phyloP scores from a whole-genome alignment of 1,140 invertebrate species.

The Drosophila nikananu region DNA sequence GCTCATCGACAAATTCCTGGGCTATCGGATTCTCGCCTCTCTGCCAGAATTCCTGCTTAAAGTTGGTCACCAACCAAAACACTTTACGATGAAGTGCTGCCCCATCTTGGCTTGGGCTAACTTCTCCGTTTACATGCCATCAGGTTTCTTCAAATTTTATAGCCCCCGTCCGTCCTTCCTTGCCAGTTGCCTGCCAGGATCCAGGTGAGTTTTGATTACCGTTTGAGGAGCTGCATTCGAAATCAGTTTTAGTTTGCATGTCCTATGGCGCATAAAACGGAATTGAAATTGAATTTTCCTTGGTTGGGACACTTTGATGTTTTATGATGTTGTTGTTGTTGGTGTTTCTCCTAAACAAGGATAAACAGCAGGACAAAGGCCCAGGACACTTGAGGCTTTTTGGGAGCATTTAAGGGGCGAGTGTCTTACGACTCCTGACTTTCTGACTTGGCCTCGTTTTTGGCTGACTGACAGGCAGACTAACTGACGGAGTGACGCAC shows the following conservation, averaged over 20 bases:
- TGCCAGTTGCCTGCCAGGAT: neutral
- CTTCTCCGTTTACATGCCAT: constrained; percentile 71
- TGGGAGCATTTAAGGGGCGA: constrained; percentile 41
- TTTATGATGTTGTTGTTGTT: constrained; percentile 11
- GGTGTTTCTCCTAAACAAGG: constrained; percentile 26
- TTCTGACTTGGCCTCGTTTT: constrained; percentile 49
- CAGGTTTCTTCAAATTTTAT: constrained; percentile 55
- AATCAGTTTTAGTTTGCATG: constrained; percentile 82
- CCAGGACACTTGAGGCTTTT: constrained; percentile 56
- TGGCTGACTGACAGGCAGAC: constrained; percentile 57
- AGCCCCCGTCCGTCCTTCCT: neutral
- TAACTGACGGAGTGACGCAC: constrained; percentile 21
- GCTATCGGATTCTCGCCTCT: constrained; percentile 5
- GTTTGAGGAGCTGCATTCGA: constrained; percentile 72
- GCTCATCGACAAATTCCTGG: neutral
- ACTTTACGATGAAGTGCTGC: constrained; percentile 22
- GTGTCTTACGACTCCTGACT: constrained; percentile 25
- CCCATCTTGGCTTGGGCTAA: constrained; percentile 11
- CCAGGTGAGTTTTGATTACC: constrained; percentile 44
- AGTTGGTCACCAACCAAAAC: constrained; percentile 33
- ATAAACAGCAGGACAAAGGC: constrained; percentile 49
- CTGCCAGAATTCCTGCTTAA: constrained; percentile 10
- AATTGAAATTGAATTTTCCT: constrained; percentile 73
- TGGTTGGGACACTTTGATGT: constrained; percentile 67
- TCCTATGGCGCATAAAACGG: constrained; percentile 71